Percentiles rank a stretch among this genome's conserved stretches.
Evolutionary conservation across 2,797 vertebrate species (phyloP).

Genomic region (Neosalanx taihuensis): DNA sequence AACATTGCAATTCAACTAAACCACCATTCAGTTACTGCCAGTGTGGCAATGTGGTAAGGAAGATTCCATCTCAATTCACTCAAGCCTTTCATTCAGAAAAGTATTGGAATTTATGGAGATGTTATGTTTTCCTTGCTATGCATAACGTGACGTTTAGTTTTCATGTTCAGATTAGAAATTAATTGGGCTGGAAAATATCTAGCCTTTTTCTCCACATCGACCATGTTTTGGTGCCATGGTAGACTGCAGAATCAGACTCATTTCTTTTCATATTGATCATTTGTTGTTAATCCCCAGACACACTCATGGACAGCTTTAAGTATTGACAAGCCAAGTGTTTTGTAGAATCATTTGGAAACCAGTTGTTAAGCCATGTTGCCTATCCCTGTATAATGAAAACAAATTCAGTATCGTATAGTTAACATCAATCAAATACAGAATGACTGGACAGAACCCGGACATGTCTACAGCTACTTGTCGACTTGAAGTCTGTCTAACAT

Average conservation of each 20-base stretch:
- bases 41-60: constrained; percentile 36
- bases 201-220: neutral
- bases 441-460: constrained; percentile 30
- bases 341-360: neutral
- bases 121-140: constrained; percentile 11
- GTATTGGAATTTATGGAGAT: constrained; percentile 58
- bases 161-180: constrained; percentile 1
- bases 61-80: constrained; percentile 35
- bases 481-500: constrained; percentile 25
- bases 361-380: constrained; percentile 13
- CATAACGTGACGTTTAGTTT: constrained; percentile 20
- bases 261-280: neutral
- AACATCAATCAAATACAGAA: constrained; percentile 47
- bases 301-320: neutral
- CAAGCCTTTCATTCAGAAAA: constrained; percentile 33
- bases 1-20: constrained; percentile 60
- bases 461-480: constrained; percentile 39
- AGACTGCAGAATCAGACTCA: neutral
- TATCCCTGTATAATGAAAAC: constrained; percentile 37
- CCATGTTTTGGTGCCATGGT: neutral
- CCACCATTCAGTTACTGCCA: constrained; percentile 45
- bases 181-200: neutral
- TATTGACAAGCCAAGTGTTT: neutral
- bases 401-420: constrained; percentile 28
- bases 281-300: neutral